These are phyloP conservation scores for Doris montereyensis DNA, from an alignment of 2,888 invertebrate genomes.

Conservation along the genomic window DNA sequence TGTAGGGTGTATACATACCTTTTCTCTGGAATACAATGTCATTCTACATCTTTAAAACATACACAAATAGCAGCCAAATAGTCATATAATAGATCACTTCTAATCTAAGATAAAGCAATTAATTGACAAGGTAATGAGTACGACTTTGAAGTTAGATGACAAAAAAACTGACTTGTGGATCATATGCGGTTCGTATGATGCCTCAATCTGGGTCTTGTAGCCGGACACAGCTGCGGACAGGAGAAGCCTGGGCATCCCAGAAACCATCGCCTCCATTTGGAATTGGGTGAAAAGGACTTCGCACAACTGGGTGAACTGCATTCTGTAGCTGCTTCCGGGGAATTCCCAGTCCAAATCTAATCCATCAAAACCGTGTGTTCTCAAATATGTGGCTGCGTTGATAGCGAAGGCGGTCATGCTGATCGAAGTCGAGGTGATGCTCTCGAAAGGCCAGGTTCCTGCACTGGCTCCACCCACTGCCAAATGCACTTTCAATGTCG, in stretches of 20 bases:
- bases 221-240: conserved; percentile 30
- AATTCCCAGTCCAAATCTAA: too few species aligned
- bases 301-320: not conserved
- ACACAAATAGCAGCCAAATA: too few species aligned
- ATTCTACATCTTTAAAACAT: too few species aligned
- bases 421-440: not conserved
- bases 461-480: conserved; percentile 13
- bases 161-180: conserved; percentile 35
- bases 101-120: too few species aligned
- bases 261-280: not conserved
- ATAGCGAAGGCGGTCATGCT: not conserved
- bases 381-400: not conserved
- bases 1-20: too few species aligned
- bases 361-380: too few species aligned
- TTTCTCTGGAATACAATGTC: too few species aligned
- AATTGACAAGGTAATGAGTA: too few species aligned
- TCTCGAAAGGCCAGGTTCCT: not conserved
- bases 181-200: conserved; percentile 17
- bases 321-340: not conserved
- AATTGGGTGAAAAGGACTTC: not conserved
- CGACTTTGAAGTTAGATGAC: too few species aligned
- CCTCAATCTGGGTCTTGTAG: conserved; percentile 29
- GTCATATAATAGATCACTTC: too few species aligned
- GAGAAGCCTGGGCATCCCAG: conserved; percentile 1
- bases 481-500: not conserved